Evolutionary conservation across 2,113 vertebrate genomes (phyloP).

Genomic region (Laterallus jamaicensis): DNA sequence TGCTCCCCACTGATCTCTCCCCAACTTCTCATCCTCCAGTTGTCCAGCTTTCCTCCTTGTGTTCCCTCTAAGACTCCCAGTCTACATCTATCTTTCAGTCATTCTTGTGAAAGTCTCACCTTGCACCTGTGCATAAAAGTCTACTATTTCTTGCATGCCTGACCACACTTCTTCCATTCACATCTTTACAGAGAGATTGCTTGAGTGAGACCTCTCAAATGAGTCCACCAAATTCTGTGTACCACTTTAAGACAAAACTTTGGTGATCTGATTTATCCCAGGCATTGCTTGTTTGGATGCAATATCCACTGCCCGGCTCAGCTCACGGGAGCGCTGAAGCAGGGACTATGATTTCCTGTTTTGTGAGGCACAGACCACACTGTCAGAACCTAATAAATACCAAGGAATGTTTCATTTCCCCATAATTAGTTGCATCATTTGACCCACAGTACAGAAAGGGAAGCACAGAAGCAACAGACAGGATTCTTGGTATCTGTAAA

Average conservation of each 20-base stretch:
- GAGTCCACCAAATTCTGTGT: background rate
- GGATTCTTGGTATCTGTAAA: background rate
- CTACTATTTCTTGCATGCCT: background rate
- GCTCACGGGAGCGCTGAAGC: background rate
- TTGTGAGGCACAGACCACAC: background rate
- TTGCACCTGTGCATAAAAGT: background rate
- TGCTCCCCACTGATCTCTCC: background rate
- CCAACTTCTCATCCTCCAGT: background rate
- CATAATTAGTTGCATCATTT: constrained; percentile 40
- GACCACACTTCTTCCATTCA: background rate
- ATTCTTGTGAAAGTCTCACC: background rate
- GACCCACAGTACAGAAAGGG: background rate
- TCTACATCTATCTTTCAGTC: background rate
- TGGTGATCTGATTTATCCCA: background rate
- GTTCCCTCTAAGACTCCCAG: background rate
- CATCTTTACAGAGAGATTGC: fast-evolving
- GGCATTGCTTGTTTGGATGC: background rate
- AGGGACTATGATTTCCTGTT: constrained; percentile 37
- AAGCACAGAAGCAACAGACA: background rate
- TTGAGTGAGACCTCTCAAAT: background rate
- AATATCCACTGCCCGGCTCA: background rate
- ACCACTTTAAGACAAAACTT: background rate
- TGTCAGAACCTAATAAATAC: background rate
- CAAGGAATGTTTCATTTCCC: constrained; percentile 3
- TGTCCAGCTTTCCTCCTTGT: background rate